phyloP scores from a whole-genome alignment of 2,797 vertebrate species.

The Ambastaia sidthimunki region DNA sequence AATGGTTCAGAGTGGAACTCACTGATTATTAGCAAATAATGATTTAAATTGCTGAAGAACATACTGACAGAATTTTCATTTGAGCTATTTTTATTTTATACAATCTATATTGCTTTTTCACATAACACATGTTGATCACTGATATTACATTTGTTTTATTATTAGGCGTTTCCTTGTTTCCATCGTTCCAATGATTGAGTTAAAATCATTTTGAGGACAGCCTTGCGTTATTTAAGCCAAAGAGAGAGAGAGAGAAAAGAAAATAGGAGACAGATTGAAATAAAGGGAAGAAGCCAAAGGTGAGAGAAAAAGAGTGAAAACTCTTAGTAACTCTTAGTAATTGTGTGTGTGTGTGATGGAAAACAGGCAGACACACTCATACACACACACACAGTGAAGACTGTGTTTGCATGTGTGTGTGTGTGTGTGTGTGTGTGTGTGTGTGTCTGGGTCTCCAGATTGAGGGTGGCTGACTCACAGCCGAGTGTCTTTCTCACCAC shows the following conservation, averaged over 20 bases:
- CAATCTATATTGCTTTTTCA: neutral
- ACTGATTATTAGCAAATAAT: no score
- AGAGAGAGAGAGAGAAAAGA: neutral
- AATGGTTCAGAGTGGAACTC: no score
- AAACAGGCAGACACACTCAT: conserved; percentile 29
- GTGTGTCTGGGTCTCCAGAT: conserved; percentile 12
- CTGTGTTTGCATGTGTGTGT: neutral
- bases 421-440: neutral
- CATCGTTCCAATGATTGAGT: neutral
- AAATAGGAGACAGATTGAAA: neutral
- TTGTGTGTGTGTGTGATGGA: conserved; percentile 26
- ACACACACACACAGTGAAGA: conserved; percentile 19
- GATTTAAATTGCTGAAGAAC: no score
- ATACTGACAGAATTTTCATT: no score
- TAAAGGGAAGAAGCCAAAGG: neutral
- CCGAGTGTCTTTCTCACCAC: conserved; percentile 53
- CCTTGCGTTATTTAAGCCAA: conserved; percentile 4
- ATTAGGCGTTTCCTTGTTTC: neutral
- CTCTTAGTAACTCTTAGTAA: conserved; percentile 5
- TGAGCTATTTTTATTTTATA: neutral
- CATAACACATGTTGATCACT: neutral
- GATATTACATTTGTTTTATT: neutral
- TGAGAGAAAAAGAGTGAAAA: conserved; percentile 1
- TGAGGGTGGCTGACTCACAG: conserved; percentile 51
- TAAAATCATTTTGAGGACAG: neutral